Conservation (phyloP, 2,797 vertebrate species). For the Tiaroga cobitis region DNA sequence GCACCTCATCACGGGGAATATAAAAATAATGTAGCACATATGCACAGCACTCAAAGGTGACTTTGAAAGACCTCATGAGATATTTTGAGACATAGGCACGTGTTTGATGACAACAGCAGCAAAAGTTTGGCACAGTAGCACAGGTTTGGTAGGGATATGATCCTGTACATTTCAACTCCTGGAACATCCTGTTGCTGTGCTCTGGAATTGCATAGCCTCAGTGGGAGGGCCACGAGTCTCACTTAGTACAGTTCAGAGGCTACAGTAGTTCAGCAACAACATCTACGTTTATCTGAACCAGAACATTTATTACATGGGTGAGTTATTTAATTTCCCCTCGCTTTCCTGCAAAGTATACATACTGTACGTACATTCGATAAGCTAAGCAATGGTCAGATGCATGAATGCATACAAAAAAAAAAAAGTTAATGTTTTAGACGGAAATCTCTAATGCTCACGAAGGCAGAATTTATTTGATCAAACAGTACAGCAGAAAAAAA, state of each 20-base stretch:
- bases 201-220: constrained; percentile 16
- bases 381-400: not conserved
- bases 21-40: constrained; percentile 18
- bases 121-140: constrained; percentile 5
- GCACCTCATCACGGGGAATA: constrained; percentile 6
- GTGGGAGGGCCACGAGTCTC: constrained; percentile 4
- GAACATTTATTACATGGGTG: not conserved
- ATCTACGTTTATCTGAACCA: not conserved
- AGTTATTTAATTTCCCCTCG: not conserved
- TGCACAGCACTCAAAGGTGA: not conserved
- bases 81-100: constrained; percentile 1
- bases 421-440: not conserved
- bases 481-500: not conserved
- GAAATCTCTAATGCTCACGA: not conserved
- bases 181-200: constrained; percentile 36
- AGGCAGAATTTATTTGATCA: not conserved
- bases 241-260: not conserved
- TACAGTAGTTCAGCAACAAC: not conserved
- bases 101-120: constrained; percentile 6
- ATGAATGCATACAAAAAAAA: not conserved
- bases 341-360: not conserved
- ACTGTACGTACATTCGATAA: not conserved
- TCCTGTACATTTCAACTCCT: constrained; percentile 26
- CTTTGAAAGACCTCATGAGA: constrained; percentile 14
- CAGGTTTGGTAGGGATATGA: not conserved